Evolutionary conservation across 2,797 vertebrate species (phyloP).

Genomic region (Sylvilagus floridanus): DNA sequence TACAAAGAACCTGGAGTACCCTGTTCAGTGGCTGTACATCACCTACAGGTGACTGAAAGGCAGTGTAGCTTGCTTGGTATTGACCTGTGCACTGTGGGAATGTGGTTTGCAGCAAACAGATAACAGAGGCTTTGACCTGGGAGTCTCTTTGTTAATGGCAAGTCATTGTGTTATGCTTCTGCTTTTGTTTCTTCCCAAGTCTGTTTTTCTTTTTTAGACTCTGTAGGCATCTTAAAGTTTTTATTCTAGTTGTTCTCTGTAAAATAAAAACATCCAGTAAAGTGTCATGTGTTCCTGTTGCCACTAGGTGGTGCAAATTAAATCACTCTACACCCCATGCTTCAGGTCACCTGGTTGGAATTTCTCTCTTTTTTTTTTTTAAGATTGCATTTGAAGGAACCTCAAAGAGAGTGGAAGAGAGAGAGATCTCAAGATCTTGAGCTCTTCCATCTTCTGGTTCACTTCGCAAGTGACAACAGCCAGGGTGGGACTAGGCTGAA

Average conservation of each 20-base stretch:
- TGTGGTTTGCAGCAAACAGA: constrained; percentile 10
- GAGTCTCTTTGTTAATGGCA: constrained; percentile 50
- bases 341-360: not conserved
- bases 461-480: too few species aligned
- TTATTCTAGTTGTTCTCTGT: constrained; percentile 50
- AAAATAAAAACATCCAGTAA: constrained; percentile 70
- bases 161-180: constrained; percentile 38
- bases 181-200: constrained; percentile 19
- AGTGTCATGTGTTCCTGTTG: constrained; percentile 65
- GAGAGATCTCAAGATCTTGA: too few species aligned
- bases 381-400: too few species aligned
- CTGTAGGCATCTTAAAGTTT: constrained; percentile 44
- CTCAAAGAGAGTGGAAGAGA: too few species aligned
- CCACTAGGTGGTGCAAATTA: constrained; percentile 77
- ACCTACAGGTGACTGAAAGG: constrained; percentile 86
- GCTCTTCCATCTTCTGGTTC: too few species aligned
- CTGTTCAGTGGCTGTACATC: constrained; percentile 87
- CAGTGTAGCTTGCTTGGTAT: constrained; percentile 7
- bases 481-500: too few species aligned
- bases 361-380: too few species aligned
- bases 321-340: not conserved
- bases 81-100: not conserved
- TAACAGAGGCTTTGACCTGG: not conserved
- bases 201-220: not conserved
- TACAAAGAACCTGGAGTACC: constrained; percentile 94